A percentile compares a stretch with the other conserved stretches of the same genome.
Evolutionary conservation across 2,797 vertebrate species (phyloP).

Genomic region (Petrocephalus schoutedeni): DNA sequence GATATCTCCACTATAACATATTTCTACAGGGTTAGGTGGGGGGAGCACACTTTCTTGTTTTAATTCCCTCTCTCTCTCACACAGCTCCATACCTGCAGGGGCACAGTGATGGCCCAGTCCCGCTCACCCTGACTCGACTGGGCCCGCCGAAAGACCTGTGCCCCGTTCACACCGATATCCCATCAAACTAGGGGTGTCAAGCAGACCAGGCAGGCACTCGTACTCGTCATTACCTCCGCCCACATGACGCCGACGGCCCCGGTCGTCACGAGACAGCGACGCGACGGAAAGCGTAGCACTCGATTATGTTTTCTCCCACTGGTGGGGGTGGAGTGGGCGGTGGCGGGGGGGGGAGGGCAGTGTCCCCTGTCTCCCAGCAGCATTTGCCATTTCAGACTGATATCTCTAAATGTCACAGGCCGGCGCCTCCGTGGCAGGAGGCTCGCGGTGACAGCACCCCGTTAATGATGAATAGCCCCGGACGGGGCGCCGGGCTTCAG

Average conservation of each 20-base stretch:
- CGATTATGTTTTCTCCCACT: neutral
- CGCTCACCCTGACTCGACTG: neutral
- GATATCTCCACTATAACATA: neutral
- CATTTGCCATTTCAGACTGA: constrained; percentile 18
- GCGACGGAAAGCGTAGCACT: neutral
- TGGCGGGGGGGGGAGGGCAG: neutral
- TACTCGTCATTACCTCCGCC: neutral
- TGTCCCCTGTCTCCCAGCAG: neutral
- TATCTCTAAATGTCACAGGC: constrained; percentile 24
- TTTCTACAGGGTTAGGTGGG: neutral
- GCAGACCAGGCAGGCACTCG: neutral
- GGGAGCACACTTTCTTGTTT: neutral
- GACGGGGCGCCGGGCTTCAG: constrained; percentile 14
- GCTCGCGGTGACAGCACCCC: neutral
- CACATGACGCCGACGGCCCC: neutral
- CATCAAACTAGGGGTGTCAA: neutral
- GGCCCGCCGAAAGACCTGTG: neutral
- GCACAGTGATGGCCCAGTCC: neutral
- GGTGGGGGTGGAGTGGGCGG: neutral
- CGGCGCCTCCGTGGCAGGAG: neutral
- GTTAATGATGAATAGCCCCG: constrained; percentile 28
- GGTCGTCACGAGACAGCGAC: neutral
- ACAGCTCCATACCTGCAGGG: neutral
- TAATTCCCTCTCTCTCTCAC: neutral
- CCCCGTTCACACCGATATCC: neutral